Conservation (phyloP, 2,797 vertebrate species). For the Cossypha dichroa region DNA sequence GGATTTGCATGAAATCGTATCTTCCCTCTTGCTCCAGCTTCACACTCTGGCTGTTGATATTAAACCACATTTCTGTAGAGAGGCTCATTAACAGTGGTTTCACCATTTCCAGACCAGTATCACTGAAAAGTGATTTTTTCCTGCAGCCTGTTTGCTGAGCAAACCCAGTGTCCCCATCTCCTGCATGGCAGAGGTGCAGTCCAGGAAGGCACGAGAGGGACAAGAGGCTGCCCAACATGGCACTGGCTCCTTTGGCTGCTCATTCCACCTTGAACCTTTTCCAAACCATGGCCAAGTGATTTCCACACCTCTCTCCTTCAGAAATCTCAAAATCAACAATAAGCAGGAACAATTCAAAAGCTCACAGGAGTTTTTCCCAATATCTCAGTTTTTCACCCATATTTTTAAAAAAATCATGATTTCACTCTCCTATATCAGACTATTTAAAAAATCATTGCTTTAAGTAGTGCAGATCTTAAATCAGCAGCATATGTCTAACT, state of each 20-base stretch:
- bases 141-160: background rate
- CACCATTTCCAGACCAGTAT: background rate
- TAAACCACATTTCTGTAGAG: background rate
- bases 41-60: background rate
- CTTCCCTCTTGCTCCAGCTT: background rate
- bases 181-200: fast-evolving
- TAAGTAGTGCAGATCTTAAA: background rate
- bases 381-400: fast-evolving
- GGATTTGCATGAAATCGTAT: background rate
- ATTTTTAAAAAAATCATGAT: background rate
- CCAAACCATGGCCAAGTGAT: fast-evolving
- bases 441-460: background rate
- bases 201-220: background rate
- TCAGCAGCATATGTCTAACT: background rate
- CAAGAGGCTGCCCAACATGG: fast-evolving
- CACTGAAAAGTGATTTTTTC: fast-evolving
- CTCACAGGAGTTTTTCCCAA: background rate
- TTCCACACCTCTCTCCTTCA: background rate
- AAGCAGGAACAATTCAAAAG: background rate
- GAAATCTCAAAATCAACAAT: background rate
- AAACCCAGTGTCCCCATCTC: fast-evolving
- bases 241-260: background rate
- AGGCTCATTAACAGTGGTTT: background rate
- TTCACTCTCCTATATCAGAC: background rate
- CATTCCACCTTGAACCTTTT: background rate